phyloP scores from a whole-genome alignment of 2,797 vertebrate species.

The Microcaecilia unicolor region DNA sequence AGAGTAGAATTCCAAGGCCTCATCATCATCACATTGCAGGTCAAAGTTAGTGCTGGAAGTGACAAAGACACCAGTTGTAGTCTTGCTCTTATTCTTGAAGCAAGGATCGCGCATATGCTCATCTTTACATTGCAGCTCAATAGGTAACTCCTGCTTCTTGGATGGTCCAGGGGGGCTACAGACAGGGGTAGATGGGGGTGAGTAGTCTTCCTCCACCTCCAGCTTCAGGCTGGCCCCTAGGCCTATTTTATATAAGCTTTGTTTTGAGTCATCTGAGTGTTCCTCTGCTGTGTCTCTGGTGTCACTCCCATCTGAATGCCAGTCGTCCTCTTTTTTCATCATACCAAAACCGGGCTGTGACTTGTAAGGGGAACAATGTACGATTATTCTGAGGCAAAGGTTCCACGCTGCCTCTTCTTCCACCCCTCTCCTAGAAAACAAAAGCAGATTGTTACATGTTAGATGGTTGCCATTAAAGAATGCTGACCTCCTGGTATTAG shows the following conservation, averaged over 20 bases:
- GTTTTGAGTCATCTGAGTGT: background rate
- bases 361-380: too few relatives aligned
- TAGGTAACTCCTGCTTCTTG: rapidly evolving
- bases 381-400: too few relatives aligned
- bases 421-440: too few relatives aligned
- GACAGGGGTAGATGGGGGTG: background rate
- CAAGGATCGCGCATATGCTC: background rate
- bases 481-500: too few relatives aligned
- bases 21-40: background rate
- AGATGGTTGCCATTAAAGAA: too few relatives aligned
- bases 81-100: background rate
- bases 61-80: background rate
- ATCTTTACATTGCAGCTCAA: background rate
- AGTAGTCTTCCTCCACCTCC: background rate
- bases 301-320: background rate
- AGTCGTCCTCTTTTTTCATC: background rate
- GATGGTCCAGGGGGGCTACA: background rate
- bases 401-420: too few relatives aligned
- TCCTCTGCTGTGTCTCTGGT: background rate
- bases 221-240: background rate
- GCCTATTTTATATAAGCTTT: background rate
- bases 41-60: background rate
- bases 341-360: too few relatives aligned
- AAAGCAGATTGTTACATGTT: too few relatives aligned
- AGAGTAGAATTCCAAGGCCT: background rate